Evolutionary conservation across 2,888 invertebrate genomes (phyloP), one percentile per base, ranked within the genome.

Genomic region (Ophion ellenae): DNA sequence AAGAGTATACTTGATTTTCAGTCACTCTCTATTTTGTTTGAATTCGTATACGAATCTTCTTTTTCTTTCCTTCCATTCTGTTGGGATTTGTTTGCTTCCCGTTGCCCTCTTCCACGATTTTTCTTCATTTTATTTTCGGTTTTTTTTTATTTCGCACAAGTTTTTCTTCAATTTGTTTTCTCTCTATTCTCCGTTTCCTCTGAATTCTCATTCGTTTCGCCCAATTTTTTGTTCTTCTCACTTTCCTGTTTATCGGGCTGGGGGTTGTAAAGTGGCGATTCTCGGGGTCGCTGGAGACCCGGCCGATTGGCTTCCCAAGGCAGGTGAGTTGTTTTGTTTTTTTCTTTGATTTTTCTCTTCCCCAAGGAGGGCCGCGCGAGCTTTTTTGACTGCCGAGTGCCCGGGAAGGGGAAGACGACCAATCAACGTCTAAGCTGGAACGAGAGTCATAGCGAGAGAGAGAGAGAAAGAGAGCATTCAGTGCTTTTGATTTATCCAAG

Each of bases 351-450:
- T 57, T 14, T 67, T 53, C 17, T 45, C 17, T 14, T 45, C 17
- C 11, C 14, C 11, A 63, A 32, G 61, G 32, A 45, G 24, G 63
- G 24, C 28, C 20, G 47, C n/a, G 10, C n/a, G 20, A 64, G 57
- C 57, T 66, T 74, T 64, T 79, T 81, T 4, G 53, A 57, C 64
- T 14, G 40, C 10, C 20, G 32, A n/a, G 61, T 40, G 61, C 28
- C 67, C 75, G 75, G 63, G 84, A 81, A 81, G 83, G 83, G 83
- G 85, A 45, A 45, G 2, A 47, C 36, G 73, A 59, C 85, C 85
- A 86, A 86, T 86, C 85, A 63, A 63, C n/a, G 32, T 53, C n/a
- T 40, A 53, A 20, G 59, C 80, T 86, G 85, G 85, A 86, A 36
- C 32, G 79, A 57, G 36, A 59, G 45, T 53, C 53, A 17, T 14